A percentile compares a stretch with the other conserved stretches of the same genome.
Evolutionary conservation across 2,888 invertebrate species (phyloP).

Genomic region (Spialia ferax): DNA sequence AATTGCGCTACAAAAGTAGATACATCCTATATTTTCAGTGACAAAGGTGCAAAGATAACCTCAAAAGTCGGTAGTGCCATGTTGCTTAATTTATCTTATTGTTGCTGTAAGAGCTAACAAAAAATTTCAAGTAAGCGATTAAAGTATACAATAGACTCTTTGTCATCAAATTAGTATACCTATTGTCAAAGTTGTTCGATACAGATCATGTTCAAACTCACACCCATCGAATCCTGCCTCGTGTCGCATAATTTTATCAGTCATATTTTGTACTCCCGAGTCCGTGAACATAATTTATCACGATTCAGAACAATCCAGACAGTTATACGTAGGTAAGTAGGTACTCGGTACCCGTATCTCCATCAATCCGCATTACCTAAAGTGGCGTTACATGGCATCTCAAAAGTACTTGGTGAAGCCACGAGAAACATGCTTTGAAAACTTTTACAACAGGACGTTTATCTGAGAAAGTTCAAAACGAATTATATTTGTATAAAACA

Average conservation of each 20-base stretch:
- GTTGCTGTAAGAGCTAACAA: background rate
- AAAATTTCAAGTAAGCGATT: background rate
- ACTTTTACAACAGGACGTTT: too few relatives aligned
- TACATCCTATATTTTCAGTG: background rate
- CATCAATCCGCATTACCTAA: background rate
- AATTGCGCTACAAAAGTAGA: background rate
- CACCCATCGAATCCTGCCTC: background rate
- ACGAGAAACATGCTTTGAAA: background rate
- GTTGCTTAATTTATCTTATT: conserved; percentile 1
- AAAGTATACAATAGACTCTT: background rate
- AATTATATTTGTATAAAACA: too few relatives aligned
- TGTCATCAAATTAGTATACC: background rate
- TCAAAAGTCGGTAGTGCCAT: background rate
- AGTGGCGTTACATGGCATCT: background rate
- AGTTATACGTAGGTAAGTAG: background rate
- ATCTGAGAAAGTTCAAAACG: too few relatives aligned
- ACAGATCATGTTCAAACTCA: background rate
- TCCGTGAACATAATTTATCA: background rate
- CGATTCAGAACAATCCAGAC: background rate
- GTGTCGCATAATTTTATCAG: background rate
- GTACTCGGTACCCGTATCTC: background rate
- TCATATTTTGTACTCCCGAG: background rate
- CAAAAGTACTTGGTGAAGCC: background rate
- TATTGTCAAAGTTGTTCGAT: background rate
- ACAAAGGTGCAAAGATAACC: background rate